Conservation (phyloP, 2,113 vertebrate genomes). For the Poecile atricapillus region DNA sequence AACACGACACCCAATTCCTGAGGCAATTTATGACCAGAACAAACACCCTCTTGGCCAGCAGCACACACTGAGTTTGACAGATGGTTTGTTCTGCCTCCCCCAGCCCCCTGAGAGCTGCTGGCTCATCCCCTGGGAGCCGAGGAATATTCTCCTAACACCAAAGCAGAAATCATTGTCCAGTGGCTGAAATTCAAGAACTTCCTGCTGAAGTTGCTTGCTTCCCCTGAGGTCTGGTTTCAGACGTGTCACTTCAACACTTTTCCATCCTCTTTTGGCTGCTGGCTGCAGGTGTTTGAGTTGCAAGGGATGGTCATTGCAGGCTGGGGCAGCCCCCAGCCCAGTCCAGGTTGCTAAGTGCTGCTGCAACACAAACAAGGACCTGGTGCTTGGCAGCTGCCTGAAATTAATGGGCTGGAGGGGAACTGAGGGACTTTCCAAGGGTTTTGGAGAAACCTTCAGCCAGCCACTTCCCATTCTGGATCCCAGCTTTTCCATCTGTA, state of each 20-base stretch:
- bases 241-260: background rate
- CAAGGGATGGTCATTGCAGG: background rate
- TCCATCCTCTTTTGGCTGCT: background rate
- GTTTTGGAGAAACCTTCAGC: background rate
- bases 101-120: background rate
- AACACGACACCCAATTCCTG: background rate
- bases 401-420: background rate
- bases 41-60: background rate
- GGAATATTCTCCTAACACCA: background rate
- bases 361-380: background rate
- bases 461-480: background rate
- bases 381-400: background rate
- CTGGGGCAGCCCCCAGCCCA: background rate
- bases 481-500: background rate
- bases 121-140: background rate
- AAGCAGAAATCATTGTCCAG: background rate
- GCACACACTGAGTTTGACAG: accelerated
- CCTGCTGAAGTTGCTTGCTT: background rate
- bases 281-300: background rate
- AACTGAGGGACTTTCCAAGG: background rate
- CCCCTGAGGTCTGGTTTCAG: background rate
- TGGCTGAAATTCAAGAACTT: background rate
- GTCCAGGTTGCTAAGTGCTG: background rate
- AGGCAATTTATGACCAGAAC: background rate
- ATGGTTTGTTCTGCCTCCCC: background rate